Percentiles rank a stretch among this genome's conserved stretches.
These are phyloP conservation scores for Paramuricea clavata DNA, from an alignment of 92 coral and sea anemone genomes.

Conservation along the genomic window DNA sequence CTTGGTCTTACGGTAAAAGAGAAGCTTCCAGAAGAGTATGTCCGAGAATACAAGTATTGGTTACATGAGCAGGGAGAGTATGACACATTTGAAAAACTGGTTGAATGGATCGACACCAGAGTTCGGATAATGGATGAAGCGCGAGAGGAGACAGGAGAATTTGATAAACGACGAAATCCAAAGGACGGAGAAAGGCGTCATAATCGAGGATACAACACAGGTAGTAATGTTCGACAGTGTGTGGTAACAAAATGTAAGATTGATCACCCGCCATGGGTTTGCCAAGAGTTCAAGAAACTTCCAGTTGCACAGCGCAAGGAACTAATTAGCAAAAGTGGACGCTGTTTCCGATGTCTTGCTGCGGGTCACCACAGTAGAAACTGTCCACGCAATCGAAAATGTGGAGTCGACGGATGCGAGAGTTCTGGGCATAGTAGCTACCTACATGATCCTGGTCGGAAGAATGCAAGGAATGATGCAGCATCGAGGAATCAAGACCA, in stretches of 20 bases:
- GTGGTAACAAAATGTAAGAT: slow-evolving; percentile 12
- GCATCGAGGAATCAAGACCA: too few species aligned
- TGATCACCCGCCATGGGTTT: slow-evolving; percentile 53
- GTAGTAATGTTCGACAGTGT: neutral
- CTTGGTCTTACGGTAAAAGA: slow-evolving; percentile 52
- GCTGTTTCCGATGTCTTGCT: slow-evolving; percentile 49
- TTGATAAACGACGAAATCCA: neutral
- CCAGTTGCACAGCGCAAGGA: slow-evolving; percentile 42
- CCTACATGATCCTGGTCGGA: slow-evolving; percentile 51
- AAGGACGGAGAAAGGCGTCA: slow-evolving; percentile 4
- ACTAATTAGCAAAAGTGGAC: slow-evolving; percentile 16
- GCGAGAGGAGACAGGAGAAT: slow-evolving; percentile 32
- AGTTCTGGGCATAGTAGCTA: slow-evolving; percentile 56
- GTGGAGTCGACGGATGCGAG: slow-evolving; percentile 51
- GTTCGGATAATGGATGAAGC: slow-evolving; percentile 49
- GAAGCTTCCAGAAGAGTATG: slow-evolving; percentile 57
- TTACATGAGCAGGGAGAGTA: slow-evolving; percentile 43
- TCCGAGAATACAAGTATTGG: slow-evolving; percentile 63
- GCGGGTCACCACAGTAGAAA: slow-evolving; percentile 30
- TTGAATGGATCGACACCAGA: too few species aligned
- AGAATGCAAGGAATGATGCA: too few species aligned
- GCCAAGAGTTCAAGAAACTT: slow-evolving; percentile 41
- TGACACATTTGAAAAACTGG: slow-evolving; percentile 17
- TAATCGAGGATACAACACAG: neutral
- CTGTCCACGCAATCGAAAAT: slow-evolving; percentile 27